A percentile compares a stretch with the other conserved stretches of the same genome.
Conservation (phyloP, 2,888 invertebrate species). For the Hyalella azteca region DNA sequence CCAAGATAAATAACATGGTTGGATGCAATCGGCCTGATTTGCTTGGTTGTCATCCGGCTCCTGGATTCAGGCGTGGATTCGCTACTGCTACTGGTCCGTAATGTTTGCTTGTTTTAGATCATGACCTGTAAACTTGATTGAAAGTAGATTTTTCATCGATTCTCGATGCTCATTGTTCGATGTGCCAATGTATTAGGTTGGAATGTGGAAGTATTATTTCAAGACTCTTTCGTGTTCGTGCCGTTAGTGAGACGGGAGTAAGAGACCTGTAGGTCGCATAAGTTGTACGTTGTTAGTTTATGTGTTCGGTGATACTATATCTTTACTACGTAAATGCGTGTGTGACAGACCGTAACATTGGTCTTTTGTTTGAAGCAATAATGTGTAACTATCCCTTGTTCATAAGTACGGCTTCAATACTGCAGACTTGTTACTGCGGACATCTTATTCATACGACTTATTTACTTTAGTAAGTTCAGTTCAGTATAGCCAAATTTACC, state of each 20-base stretch:
- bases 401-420: slow-evolving; percentile 1
- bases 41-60: too few species aligned
- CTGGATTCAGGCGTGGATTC: too few species aligned
- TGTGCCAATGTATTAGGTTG: slow-evolving; percentile 31
- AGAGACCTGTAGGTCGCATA: background rate
- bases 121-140: too few species aligned
- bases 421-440: background rate
- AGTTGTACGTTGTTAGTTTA: slow-evolving; percentile 12
- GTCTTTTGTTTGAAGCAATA: slow-evolving; percentile 34
- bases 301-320: slow-evolving; percentile 32
- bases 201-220: background rate
- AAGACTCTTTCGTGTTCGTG: background rate
- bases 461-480: too few species aligned
- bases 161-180: slow-evolving; percentile 33
- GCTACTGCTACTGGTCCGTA: background rate
- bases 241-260: background rate
- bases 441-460: background rate
- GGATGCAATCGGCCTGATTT: too few species aligned
- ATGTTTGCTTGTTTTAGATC: slow-evolving; percentile 9
- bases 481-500: too few species aligned
- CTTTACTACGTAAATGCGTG: background rate
- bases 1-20: too few species aligned
- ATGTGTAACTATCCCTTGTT: slow-evolving; percentile 19
- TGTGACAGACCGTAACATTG: slow-evolving; percentile 19
- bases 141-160: slow-evolving; percentile 22